Percentiles rank a stretch among this genome's conserved stretches.
Conservation (phyloP, 2,797 vertebrate genomes). For the Poecilia gillii region DNA sequence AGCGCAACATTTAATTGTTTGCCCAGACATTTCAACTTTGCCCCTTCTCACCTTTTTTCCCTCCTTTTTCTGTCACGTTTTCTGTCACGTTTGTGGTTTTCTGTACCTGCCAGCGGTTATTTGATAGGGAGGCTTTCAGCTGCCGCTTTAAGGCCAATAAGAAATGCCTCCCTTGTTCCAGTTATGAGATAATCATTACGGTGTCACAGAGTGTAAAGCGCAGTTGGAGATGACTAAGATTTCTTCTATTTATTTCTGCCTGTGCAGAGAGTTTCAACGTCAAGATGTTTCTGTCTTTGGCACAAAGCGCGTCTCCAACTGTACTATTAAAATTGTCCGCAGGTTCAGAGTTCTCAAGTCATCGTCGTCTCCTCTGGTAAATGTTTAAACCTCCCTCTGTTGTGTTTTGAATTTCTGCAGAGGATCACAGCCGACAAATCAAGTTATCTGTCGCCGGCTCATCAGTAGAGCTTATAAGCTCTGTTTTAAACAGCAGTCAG, state of each 20-base stretch:
- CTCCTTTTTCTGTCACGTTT: conserved; percentile 44
- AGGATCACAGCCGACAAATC: neutral
- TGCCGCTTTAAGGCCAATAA: conserved; percentile 66
- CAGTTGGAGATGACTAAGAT: conserved; percentile 29
- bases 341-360: neutral
- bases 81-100: conserved; percentile 38
- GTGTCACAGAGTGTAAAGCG: conserved; percentile 53
- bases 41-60: conserved; percentile 65
- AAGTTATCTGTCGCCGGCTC: neutral
- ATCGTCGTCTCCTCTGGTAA: neutral
- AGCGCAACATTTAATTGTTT: conserved; percentile 77
- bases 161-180: conserved; percentile 71
- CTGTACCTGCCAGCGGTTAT: conserved; percentile 67
- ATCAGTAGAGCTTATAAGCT: neutral
- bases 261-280: conserved; percentile 12
- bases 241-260: conserved; percentile 16
- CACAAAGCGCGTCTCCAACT: neutral
- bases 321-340: neutral
- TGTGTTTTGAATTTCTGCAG: neutral
- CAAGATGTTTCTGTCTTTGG: neutral
- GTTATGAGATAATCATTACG: conserved; percentile 74
- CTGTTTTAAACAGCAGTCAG: neutral
- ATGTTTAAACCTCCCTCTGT: neutral
- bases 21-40: conserved; percentile 77
- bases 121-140: conserved; percentile 66